phyloP scores from a whole-genome alignment of 2,113 vertebrate genomes.

The Corythoichthys intestinalis region DNA sequence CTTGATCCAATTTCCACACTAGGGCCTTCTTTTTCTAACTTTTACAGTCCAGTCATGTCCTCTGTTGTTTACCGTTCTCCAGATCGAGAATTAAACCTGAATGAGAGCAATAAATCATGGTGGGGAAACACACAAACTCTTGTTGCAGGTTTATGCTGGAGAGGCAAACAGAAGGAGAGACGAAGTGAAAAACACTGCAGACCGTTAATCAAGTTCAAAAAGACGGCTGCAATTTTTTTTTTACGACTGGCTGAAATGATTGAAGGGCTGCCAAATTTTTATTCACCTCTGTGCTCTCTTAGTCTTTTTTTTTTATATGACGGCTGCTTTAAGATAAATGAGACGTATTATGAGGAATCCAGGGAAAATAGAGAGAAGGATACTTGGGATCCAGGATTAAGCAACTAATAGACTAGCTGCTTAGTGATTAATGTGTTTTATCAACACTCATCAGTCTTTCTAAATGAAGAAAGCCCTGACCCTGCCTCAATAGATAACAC shows the following conservation, averaged over 20 bases:
- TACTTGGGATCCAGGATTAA: conserved; percentile 60
- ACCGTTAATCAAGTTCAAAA: conserved; percentile 66
- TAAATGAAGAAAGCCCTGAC: conserved; percentile 61
- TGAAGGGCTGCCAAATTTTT: conserved; percentile 50
- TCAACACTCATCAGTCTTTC: conserved; percentile 65
- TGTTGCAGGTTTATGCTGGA: conserved; percentile 61
- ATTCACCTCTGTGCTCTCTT: conserved; percentile 25
- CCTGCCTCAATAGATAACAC: conserved; percentile 56
- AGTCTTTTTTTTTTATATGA: conserved; percentile 57
- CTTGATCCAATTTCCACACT: conserved; percentile 49
- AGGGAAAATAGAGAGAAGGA: conserved; percentile 61
- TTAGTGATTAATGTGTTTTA: conserved; percentile 62
- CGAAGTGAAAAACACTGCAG: conserved; percentile 37
- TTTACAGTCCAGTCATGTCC: conserved; percentile 75
- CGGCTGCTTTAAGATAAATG: conserved; percentile 59
- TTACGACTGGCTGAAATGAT: conserved; percentile 56
- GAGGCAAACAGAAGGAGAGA: conserved; percentile 56
- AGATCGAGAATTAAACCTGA: conserved; percentile 76
- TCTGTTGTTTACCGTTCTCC: conserved; percentile 69
- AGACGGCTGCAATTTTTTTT: conserved; percentile 50
- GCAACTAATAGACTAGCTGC: conserved; percentile 60
- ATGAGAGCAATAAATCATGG: conserved; percentile 74
- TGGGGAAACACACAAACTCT: conserved; percentile 62
- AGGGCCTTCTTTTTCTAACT: conserved; percentile 47
- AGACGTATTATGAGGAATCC: conserved; percentile 66